These are phyloP conservation scores for Actinernus sp. DNA, from an alignment of 92 coral and sea anemone species.

Conservation along the genomic window DNA sequence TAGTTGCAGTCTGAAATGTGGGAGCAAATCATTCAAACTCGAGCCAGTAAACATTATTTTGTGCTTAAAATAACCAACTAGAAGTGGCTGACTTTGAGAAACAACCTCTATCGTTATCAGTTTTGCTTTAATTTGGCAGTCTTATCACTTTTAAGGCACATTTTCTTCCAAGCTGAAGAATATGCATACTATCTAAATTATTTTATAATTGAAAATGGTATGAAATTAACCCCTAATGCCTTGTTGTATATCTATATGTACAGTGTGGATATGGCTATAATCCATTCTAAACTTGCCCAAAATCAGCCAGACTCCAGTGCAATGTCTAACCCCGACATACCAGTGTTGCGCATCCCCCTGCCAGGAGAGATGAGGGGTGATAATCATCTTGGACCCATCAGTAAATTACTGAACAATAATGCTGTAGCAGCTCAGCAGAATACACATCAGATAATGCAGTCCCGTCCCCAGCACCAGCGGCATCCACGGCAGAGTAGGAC, in stretches of 20 bases:
- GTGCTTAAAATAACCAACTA: too few relatives aligned
- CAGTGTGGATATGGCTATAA: conserved; percentile 87
- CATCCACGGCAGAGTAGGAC: conserved; percentile 67
- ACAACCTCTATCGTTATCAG: too few relatives aligned
- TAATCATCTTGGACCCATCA: conserved; percentile 59
- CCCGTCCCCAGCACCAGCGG: conserved; percentile 70
- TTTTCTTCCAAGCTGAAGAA: too few relatives aligned
- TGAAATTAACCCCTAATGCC: too few relatives aligned
- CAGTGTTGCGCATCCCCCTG: conserved; percentile 73
- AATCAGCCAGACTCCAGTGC: conserved; percentile 48
- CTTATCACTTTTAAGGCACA: too few relatives aligned
- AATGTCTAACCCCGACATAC: conserved; percentile 33
- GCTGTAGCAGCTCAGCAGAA: conserved; percentile 32
- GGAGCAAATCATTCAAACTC: too few relatives aligned
- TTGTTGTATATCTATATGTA: neutral
- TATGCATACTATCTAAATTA: too few relatives aligned
- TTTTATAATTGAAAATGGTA: too few relatives aligned
- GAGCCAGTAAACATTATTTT: too few relatives aligned
- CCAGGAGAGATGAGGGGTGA: conserved; percentile 55
- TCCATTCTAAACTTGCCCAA: conserved; percentile 85
- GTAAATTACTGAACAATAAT: conserved; percentile 78
- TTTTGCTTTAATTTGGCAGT: too few relatives aligned
- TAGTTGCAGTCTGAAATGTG: too few relatives aligned
- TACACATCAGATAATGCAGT: conserved; percentile 10
- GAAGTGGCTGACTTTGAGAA: too few relatives aligned